A percentile compares a stretch with the other conserved stretches of the same genome.
Conservation (phyloP, 1,140 invertebrate species). For the Drosophila mauritiana region DNA sequence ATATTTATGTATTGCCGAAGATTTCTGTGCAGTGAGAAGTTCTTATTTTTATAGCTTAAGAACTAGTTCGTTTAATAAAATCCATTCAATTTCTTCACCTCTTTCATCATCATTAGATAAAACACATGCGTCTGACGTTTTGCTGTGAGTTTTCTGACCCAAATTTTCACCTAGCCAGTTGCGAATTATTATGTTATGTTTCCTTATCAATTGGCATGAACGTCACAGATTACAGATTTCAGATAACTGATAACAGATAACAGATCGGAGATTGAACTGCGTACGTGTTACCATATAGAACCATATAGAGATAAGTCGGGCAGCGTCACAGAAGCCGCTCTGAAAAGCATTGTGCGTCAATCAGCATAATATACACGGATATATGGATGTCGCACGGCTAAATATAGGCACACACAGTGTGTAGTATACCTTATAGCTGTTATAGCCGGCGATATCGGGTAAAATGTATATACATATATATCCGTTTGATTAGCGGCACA, state of each 20-base stretch:
- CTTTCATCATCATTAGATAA: too few species aligned
- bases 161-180: not conserved
- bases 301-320: conserved; percentile 34
- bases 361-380: conserved; percentile 63
- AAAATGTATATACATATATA: conserved; percentile 33
- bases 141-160: not conserved
- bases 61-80: not conserved
- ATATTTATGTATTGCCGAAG: too few species aligned
- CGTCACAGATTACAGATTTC: conserved; percentile 33
- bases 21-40: not conserved
- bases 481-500: conserved; percentile 62
- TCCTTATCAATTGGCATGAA: conserved; percentile 23
- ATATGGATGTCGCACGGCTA: conserved; percentile 55
- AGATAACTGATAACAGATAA: conserved; percentile 17
- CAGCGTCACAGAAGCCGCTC: conserved; percentile 40
- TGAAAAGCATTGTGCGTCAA: conserved; percentile 60
- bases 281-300: conserved; percentile 21
- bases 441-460: conserved; percentile 16
- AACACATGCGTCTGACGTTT: too few species aligned
- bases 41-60: not conserved
- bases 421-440: conserved; percentile 30
- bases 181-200: conserved; percentile 16
- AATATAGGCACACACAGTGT: conserved; percentile 48
- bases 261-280: conserved; percentile 20
- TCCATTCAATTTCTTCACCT: too few species aligned